Conservation (phyloP, 2,113 vertebrate genomes). For the Leuciscus idus region DNA sequence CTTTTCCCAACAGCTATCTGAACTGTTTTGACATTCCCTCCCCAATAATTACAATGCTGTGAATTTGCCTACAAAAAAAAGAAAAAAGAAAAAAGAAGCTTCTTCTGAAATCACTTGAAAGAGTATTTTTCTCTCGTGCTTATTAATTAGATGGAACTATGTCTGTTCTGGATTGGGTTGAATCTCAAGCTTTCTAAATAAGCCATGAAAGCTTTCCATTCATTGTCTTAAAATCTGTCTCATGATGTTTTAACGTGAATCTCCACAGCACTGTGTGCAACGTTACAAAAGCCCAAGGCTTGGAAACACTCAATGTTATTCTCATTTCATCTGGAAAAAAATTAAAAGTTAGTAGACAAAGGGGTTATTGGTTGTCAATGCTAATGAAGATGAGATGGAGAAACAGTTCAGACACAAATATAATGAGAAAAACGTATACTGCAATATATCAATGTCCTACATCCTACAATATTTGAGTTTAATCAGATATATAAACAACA, state of each 20-base stretch:
- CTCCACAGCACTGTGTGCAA: not conserved
- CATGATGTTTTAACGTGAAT: not conserved
- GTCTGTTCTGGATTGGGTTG: constrained; percentile 47
- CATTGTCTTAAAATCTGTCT: constrained; percentile 20
- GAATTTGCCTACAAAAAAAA: constrained; percentile 44
- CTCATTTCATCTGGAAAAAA: not conserved
- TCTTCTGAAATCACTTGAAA: constrained; percentile 55
- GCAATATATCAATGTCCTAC: not conserved
- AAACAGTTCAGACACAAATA: not conserved
- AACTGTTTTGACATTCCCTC: constrained; percentile 62
- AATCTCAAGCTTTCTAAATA: constrained; percentile 38
- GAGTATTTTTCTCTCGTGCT: constrained; percentile 46
- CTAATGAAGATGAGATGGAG: not conserved
- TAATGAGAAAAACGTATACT: not conserved
- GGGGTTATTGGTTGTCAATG: not conserved
- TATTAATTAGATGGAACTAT: constrained; percentile 62
- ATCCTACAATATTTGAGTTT: no score
- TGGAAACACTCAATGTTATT: not conserved
- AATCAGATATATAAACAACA: no score
- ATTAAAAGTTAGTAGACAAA: not conserved
- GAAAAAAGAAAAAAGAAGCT: constrained; percentile 14
- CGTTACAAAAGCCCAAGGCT: not conserved
- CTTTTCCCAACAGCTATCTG: constrained; percentile 64
- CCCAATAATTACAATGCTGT: constrained; percentile 59
- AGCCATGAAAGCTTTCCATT: constrained; percentile 36